These are phyloP conservation scores for Sphecodes monilicornis DNA, from an alignment of 2,888 invertebrate genomes.

Conservation along the genomic window DNA sequence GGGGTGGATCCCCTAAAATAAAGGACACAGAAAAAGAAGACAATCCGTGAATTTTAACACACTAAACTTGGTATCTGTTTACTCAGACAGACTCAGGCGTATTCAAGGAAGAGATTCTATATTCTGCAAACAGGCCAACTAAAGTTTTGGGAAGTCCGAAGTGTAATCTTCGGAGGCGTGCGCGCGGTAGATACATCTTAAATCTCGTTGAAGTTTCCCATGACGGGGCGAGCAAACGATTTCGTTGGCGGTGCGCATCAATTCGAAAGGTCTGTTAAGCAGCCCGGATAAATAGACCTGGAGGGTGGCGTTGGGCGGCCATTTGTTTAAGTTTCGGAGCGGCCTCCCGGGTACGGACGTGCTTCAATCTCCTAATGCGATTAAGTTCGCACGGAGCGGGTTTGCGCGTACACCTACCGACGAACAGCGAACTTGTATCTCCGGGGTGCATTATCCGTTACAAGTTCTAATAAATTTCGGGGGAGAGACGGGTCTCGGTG, in stretches of 20 bases:
- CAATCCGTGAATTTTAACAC: too few species aligned
- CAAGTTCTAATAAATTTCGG: slow-evolving; percentile 58
- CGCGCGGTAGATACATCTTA: not conserved
- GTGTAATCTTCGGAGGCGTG: not conserved
- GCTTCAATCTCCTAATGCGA: slow-evolving; percentile 72
- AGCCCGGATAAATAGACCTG: slow-evolving; percentile 27
- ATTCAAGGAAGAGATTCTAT: not conserved
- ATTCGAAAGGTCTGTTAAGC: slow-evolving; percentile 41
- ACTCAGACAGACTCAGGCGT: too few species aligned
- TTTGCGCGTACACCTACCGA: not conserved
- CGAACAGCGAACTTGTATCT: slow-evolving; percentile 43
- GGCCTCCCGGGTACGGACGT: slow-evolving; percentile 46
- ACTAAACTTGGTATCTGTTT: too few species aligned
- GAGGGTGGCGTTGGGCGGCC: not conserved
- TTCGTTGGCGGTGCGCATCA: slow-evolving; percentile 2
- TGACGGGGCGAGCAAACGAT: not conserved
- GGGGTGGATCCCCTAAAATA: too few species aligned
- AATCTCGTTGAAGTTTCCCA: not conserved
- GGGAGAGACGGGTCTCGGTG: slow-evolving; percentile 9
- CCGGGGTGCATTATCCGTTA: slow-evolving; percentile 56
- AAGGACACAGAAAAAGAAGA: too few species aligned
- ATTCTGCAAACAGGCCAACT: not conserved
- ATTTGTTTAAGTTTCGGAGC: slow-evolving; percentile 55
- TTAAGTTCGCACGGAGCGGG: slow-evolving; percentile 56
- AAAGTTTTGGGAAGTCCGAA: not conserved